These are phyloP conservation scores for Plagodis pulveraria DNA, from an alignment of 2,888 invertebrate genomes.

Conservation along the genomic window DNA sequence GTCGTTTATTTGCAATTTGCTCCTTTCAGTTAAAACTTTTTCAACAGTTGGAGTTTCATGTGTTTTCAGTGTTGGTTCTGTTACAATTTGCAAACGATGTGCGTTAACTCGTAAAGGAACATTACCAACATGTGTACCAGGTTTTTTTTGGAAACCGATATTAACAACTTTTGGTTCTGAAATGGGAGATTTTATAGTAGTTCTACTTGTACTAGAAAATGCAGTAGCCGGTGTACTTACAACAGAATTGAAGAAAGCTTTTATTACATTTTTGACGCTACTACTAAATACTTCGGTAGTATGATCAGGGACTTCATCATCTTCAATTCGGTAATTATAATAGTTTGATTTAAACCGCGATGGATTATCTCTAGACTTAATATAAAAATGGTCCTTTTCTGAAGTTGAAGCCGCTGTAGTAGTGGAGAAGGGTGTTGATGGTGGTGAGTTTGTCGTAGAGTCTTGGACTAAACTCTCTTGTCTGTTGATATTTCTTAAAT, in stretches of 20 bases:
- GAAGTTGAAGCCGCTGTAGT: slow-evolving; percentile 28
- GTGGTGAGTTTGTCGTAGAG: slow-evolving; percentile 49
- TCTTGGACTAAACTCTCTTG: slow-evolving; percentile 46
- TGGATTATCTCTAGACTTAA: slow-evolving; percentile 45
- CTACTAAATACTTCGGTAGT: slow-evolving; percentile 75
- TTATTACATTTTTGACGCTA: slow-evolving; percentile 70
- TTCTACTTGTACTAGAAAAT: slow-evolving; percentile 47
- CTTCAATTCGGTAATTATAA: slow-evolving; percentile 69
- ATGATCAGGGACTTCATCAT: slow-evolving; percentile 66
- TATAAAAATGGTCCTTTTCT: slow-evolving; percentile 38
- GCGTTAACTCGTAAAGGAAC: slow-evolving; percentile 59
- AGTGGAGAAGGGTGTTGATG: slow-evolving; percentile 46
- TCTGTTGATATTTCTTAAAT: slow-evolving; percentile 59
- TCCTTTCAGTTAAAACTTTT: slow-evolving; percentile 4
- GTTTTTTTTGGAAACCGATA: slow-evolving; percentile 71
- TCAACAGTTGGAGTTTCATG: slow-evolving; percentile 45
- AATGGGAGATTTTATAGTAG: slow-evolving; percentile 33
- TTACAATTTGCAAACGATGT: slow-evolving; percentile 68
- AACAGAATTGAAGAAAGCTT: slow-evolving; percentile 69
- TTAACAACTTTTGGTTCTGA: slow-evolving; percentile 63
- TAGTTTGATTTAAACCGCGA: slow-evolving; percentile 63
- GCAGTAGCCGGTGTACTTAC: slow-evolving; percentile 49
- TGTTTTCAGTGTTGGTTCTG: slow-evolving; percentile 56
- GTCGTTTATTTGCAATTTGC: slow-evolving; percentile 40
- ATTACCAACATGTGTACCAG: slow-evolving; percentile 56